Conservation (phyloP, 2,888 invertebrate genomes). For the Herminia tarsipennalis region DNA sequence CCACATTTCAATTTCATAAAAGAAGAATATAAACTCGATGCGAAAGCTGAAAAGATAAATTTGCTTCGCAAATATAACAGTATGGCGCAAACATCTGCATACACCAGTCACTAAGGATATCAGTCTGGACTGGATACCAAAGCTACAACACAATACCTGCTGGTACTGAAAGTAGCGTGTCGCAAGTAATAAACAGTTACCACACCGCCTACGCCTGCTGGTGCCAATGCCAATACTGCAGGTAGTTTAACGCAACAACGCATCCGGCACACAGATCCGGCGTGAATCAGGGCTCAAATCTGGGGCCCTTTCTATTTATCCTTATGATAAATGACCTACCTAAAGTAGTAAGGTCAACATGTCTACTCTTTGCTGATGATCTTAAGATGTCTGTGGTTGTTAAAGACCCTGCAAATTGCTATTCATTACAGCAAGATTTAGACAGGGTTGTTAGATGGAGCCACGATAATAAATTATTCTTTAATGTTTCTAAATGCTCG, state of each 20-base stretch:
- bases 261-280: no score
- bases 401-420: no score
- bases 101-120: not conserved
- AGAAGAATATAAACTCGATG: not conserved
- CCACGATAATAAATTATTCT: no score
- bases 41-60: not conserved
- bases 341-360: no score
- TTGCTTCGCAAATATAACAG: constrained; percentile 2
- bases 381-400: no score
- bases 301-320: no score
- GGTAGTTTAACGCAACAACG: not conserved
- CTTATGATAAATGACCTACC: no score
- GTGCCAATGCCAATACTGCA: not conserved
- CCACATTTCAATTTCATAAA: not conserved
- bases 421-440: no score
- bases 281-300: no score
- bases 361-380: no score
- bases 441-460: no score
- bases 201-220: constrained; percentile 4
- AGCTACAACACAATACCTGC: not conserved
- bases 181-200: constrained; percentile 3
- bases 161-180: constrained; percentile 6
- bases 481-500: no score
- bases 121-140: constrained; percentile 6
- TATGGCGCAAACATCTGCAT: not conserved